Evolutionary conservation across 2,113 vertebrate genomes (phyloP).

Genomic region (Pseudonaja textilis): DNA sequence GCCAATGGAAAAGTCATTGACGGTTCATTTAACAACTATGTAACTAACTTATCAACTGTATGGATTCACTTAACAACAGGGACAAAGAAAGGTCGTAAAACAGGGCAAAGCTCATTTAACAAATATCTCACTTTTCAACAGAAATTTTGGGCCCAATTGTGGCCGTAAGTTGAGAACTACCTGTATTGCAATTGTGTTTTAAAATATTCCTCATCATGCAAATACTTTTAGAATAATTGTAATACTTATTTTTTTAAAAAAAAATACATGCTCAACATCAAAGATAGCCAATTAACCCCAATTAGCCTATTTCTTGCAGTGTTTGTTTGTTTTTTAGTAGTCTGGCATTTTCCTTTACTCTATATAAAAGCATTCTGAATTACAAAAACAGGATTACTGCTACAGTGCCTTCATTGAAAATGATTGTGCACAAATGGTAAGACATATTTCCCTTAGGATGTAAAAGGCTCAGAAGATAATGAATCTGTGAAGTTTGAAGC

Average conservation of each 20-base stretch:
- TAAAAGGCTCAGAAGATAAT: background rate
- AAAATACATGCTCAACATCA: background rate
- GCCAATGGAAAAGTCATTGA: too few species aligned
- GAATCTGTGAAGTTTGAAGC: too few species aligned
- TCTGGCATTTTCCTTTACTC: background rate
- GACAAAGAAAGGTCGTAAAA: too few species aligned
- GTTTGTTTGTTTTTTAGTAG: background rate
- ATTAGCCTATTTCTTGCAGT: background rate
- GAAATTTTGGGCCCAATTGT: too few species aligned
- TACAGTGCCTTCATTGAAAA: slow-evolving; percentile 7
- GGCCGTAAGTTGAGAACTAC: too few species aligned
- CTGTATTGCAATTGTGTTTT: too few species aligned
- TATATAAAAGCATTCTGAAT: background rate
- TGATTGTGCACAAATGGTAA: background rate
- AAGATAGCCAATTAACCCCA: background rate
- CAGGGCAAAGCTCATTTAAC: too few species aligned
- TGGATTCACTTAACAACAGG: too few species aligned
- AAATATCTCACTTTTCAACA: too few species aligned
- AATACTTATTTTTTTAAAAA: background rate
- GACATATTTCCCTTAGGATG: background rate
- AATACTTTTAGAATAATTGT: background rate
- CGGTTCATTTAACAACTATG: too few species aligned
- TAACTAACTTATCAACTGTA: too few species aligned
- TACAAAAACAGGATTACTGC: background rate
- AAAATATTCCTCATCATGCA: background rate